Percentiles rank a stretch among this genome's conserved stretches.
Evolutionary conservation across 2,113 vertebrate species (phyloP).

Genomic region (Microtus oregoni): DNA sequence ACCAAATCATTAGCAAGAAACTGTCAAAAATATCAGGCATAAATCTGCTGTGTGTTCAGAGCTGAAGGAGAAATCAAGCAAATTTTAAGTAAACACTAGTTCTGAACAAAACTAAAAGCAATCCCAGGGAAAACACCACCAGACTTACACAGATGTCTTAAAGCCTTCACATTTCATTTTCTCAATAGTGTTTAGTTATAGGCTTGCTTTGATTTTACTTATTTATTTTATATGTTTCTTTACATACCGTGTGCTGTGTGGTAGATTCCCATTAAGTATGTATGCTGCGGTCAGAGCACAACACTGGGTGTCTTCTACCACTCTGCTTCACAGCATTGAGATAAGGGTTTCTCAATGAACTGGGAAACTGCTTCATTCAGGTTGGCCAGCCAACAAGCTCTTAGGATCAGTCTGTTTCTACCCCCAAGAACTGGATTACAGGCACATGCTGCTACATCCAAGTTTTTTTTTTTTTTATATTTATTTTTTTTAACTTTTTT

Average conservation of each 20-base stretch:
- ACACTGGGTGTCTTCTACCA: neutral
- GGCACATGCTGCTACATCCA: neutral
- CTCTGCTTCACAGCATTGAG: neutral
- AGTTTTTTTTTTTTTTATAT: too few species aligned
- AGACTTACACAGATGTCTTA: conserved; percentile 2
- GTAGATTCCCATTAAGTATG: neutral
- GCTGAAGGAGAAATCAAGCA: conserved; percentile 31
- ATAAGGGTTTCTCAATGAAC: neutral
- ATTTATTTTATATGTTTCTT: neutral
- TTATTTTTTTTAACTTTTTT: too few species aligned
- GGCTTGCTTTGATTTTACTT: conserved; percentile 2
- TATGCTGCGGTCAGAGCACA: neutral
- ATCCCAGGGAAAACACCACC: conserved; percentile 14
- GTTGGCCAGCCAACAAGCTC: neutral
- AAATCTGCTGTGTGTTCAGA: conserved; percentile 7
- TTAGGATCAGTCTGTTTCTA: neutral
- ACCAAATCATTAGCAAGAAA: conserved; percentile 29
- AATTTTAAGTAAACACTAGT: conserved; percentile 33
- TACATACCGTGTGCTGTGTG: neutral
- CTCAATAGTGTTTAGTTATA: neutral
- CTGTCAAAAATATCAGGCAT: neutral
- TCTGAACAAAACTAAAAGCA: conserved; percentile 54
- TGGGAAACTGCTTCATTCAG: neutral
- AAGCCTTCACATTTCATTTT: conserved; percentile 45
- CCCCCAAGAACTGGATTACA: neutral